Evolutionary conservation across 2,797 vertebrate species (phyloP).

Genomic region (Acanthis flammea): DNA sequence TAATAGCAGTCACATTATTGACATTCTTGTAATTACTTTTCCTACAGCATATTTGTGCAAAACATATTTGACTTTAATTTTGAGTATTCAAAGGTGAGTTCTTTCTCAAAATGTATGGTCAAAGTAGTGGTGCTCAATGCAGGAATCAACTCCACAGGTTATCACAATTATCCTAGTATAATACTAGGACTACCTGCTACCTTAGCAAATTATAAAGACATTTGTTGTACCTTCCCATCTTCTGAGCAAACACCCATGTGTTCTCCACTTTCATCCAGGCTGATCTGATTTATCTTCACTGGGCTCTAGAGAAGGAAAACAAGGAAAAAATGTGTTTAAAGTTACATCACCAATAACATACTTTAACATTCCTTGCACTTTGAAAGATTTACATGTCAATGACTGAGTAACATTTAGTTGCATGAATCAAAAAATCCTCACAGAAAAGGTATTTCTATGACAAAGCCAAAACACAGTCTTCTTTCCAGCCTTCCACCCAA

Average conservation of each 20-base stretch:
- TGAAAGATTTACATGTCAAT: not conserved
- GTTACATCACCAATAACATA: not conserved
- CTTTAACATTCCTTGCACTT: not conserved
- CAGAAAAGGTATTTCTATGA: not conserved
- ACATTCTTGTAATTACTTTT: conserved; percentile 81
- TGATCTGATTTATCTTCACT: conserved; percentile 99
- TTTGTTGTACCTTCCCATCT: conserved; percentile 90
- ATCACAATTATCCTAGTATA: not conserved
- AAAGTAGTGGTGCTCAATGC: not conserved
- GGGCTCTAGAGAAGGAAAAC: conserved; percentile 82
- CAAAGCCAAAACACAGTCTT: not conserved
- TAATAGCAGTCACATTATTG: conserved; percentile 80
- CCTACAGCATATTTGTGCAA: conserved; percentile 72
- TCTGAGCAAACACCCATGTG: conserved; percentile 97
- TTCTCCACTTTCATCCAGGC: conserved; percentile 96
- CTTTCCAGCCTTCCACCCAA: not conserved
- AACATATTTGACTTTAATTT: conserved; percentile 78
- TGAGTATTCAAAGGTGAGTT: conserved; percentile 58
- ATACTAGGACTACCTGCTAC: not conserved
- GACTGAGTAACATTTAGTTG: not conserved
- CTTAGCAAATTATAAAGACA: not conserved
- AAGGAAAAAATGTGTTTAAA: not conserved
- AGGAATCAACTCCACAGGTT: not conserved
- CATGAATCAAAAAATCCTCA: not conserved
- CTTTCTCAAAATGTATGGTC: conserved; percentile 39